A percentile compares a stretch with the other conserved stretches of the same genome.
These are phyloP conservation scores for Eulemur mongoz DNA, from an alignment of 2,797 vertebrate genomes.

Conservation along the genomic window DNA sequence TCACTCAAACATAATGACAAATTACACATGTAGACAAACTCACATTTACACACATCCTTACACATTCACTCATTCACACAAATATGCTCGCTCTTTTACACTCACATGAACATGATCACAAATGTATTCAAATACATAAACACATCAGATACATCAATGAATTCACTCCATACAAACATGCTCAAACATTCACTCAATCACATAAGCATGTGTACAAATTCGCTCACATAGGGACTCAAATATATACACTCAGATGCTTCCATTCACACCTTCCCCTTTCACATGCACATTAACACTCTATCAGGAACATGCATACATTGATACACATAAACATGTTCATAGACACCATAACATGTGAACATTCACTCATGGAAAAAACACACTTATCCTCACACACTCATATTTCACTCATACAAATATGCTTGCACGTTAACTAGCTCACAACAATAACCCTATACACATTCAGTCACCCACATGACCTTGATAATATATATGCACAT, in stretches of 20 bases:
- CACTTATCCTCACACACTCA: neutral
- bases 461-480: neutral
- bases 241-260: neutral
- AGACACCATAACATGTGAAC: too few species aligned
- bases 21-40: too few species aligned
- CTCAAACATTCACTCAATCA: neutral
- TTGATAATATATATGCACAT: neutral
- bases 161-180: neutral
- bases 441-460: neutral
- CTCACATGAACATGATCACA: neutral
- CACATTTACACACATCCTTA: neutral
- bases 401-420: neutral
- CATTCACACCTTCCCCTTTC: neutral
- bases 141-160: neutral
- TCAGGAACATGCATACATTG: neutral
- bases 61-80: neutral
- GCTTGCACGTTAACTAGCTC: neutral
- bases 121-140: neutral
- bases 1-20: neutral
- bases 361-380: neutral
- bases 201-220: neutral
- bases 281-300: neutral
- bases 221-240: neutral
- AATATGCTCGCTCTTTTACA: neutral
- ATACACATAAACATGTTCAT: neutral